phyloP scores from a whole-genome alignment of 2,797 vertebrate species.

The Hirundo rustica region DNA sequence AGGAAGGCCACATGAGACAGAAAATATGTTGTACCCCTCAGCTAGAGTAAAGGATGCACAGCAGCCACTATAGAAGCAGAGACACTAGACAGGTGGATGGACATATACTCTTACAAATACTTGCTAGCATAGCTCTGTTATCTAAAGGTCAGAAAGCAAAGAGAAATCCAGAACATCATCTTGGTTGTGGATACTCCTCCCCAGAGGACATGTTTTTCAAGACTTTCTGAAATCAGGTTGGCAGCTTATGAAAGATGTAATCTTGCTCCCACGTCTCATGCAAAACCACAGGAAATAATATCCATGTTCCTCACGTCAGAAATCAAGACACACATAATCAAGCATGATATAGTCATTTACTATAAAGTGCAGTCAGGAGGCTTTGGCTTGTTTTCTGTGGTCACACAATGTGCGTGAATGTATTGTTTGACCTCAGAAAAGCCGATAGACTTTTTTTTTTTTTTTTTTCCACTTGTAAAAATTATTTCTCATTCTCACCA shows the following conservation, averaged over 20 bases:
- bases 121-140: not conserved
- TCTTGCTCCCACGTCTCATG: slow-evolving; percentile 19
- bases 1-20: not conserved
- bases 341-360: not conserved
- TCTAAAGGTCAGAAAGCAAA: slow-evolving; percentile 55
- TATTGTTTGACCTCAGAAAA: not conserved
- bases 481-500: not conserved
- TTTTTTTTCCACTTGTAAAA: not conserved
- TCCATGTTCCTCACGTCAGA: slow-evolving; percentile 9
- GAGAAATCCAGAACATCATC: slow-evolving; percentile 66
- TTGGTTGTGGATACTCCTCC: slow-evolving; percentile 52
- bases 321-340: slow-evolving; percentile 13
- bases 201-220: slow-evolving; percentile 64
- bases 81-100: slow-evolving; percentile 21
- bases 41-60: not conserved
- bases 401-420: not conserved
- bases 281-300: slow-evolving; percentile 47
- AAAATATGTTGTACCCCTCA: not conserved
- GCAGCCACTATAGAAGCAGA: not conserved
- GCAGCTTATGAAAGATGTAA: slow-evolving; percentile 66
- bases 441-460: not conserved
- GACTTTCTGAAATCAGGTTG: slow-evolving; percentile 67
- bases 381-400: not conserved
- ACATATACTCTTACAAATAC: slow-evolving; percentile 9
- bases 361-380: not conserved